Evolutionary conservation across 2,113 vertebrate species (phyloP).

Genomic region (Tetrao urogallus): DNA sequence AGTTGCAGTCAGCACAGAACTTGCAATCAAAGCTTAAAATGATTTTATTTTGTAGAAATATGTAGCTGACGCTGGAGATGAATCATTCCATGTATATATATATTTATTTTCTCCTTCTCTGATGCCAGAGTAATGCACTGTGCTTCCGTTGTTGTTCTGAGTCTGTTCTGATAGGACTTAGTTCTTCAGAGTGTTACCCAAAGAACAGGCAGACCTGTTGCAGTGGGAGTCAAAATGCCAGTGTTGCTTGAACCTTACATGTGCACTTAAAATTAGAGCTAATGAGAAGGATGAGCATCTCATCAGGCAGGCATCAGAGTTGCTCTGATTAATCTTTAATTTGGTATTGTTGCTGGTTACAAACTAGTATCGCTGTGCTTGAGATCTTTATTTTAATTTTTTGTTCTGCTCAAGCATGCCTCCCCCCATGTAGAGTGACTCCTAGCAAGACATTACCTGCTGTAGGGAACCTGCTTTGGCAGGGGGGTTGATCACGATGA

Average conservation of each 20-base stretch:
- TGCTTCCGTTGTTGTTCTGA: neutral
- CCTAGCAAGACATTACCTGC: neutral
- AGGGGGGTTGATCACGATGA: no score
- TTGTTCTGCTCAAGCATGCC: neutral
- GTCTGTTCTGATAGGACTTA: neutral
- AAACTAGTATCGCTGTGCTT: neutral
- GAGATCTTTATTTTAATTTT: neutral
- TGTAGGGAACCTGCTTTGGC: no score
- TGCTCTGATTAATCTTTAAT: neutral
- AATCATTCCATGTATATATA: neutral
- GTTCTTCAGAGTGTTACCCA: neutral
- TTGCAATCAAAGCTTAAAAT: constrained; percentile 37
- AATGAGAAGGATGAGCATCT: neutral
- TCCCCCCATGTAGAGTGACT: neutral
- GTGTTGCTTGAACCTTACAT: neutral
- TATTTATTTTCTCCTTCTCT: neutral
- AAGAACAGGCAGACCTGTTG: neutral
- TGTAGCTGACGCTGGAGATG: neutral
- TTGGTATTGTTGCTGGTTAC: neutral
- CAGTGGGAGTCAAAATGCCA: neutral
- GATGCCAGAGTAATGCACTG: neutral
- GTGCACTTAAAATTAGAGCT: neutral
- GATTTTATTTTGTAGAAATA: neutral
- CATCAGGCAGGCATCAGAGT: neutral
- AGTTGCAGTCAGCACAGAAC: constrained; percentile 64